Evolutionary conservation across 2,113 vertebrate species (phyloP), one percentile per base, ranked within the genome.

Genomic region (Cacatua alba): DNA sequence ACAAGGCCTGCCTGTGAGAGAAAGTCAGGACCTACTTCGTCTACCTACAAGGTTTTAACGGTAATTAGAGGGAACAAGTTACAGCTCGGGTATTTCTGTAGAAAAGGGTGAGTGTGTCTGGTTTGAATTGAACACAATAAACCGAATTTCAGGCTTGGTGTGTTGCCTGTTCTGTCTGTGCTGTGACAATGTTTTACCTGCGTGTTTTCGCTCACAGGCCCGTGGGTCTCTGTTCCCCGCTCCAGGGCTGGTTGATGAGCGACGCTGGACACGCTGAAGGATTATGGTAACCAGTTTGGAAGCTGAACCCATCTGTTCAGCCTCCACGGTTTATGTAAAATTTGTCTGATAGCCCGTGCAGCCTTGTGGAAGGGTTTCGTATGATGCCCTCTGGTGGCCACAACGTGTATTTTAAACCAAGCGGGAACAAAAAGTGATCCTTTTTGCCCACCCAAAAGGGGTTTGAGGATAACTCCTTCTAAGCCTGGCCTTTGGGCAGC

Each of bases 1-100:
- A 98, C 98, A 98, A 98, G 98, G 97, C 97, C 98, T 98, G 98
- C 72, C 94, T 97, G 79, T 35, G 84, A 98, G 94, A 43, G 67
- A 80, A 93, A 95, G 80, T 77, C 97, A 96, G 96, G 97, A 88
- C 97, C 98, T 99, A 98, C 98, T 98, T 90, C 77, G 37, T 96
- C 97, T 97, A 80, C 98, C 98, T 80, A 99, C 98, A 99, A 2
- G 20, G 26, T 57, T 90, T 64, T 49, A 55, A 29, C 44, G 19
- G 29, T 28, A 52, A 0, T 51, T 17, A 57, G 48, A 72, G 21
- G 33, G 14, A 74, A 14, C 21, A 7, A 55, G 35, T 53, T 81
- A 41, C 69, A 78, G 69, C 39, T 11, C 3, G 1, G 1, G 3
- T 48, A 28, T 75, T 79, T 48, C 11, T 82, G 11, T 64, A 52